A percentile compares a stretch with the other conserved stretches of the same genome.
These are phyloP conservation scores for Pelusios castaneus DNA, from an alignment of 2,113 vertebrate genomes.

Conservation along the genomic window DNA sequence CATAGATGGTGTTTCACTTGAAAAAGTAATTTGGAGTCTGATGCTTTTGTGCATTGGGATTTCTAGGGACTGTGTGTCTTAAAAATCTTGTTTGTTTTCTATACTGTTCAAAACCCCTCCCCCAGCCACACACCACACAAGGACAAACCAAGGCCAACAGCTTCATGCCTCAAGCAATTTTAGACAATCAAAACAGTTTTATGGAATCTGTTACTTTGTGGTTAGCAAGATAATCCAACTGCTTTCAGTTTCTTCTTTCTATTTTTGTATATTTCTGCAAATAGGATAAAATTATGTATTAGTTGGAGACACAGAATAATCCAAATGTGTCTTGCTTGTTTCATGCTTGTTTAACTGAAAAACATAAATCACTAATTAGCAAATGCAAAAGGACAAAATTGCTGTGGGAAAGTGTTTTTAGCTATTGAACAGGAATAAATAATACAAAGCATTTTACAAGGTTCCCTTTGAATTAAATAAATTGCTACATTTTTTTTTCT, in stretches of 20 bases:
- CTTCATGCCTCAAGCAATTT: background rate
- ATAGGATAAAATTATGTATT: background rate
- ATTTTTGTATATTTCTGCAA: background rate
- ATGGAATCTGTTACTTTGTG: fast-evolving
- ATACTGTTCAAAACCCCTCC: background rate
- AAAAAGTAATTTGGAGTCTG: background rate
- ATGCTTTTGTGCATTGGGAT: background rate
- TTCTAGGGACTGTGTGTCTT: background rate
- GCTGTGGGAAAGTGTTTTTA: background rate
- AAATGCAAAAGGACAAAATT: fast-evolving
- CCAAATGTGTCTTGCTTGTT: background rate
- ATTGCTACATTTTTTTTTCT: background rate
- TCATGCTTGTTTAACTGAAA: background rate
- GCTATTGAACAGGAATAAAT: background rate
- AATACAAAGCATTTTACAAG: background rate
- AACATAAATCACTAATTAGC: background rate
- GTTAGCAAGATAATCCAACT: background rate
- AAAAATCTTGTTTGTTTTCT: background rate
- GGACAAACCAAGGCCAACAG: background rate
- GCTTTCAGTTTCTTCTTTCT: background rate
- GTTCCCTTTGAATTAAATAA: background rate
- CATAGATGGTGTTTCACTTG: background rate
- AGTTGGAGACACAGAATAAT: fast-evolving
- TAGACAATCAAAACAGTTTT: background rate
- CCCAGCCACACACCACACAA: fast-evolving